These are phyloP conservation scores for Cirrhinus mrigala DNA, from an alignment of 2,797 vertebrate species.

Conservation along the genomic window DNA sequence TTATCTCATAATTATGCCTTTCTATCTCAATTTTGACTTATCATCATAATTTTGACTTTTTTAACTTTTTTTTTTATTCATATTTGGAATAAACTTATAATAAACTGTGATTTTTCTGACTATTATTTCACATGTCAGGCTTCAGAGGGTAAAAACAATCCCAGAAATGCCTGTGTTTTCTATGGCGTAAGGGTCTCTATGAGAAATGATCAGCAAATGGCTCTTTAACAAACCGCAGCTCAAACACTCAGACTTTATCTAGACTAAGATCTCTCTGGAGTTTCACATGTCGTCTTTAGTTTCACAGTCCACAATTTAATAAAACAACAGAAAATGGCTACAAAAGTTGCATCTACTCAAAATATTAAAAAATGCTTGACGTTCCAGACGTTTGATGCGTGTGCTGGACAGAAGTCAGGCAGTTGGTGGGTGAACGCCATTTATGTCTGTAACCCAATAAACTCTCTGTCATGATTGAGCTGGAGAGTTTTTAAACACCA, in stretches of 20 bases:
- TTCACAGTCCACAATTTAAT: not conserved
- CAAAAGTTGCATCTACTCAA: not conserved
- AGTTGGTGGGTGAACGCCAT: not conserved
- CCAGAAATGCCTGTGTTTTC: no score
- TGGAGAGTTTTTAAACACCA: constrained; percentile 68
- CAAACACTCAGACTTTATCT: not conserved
- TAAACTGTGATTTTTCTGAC: not conserved
- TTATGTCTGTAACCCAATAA: constrained; percentile 51
- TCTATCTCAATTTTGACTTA: no score
- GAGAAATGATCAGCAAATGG: not conserved
- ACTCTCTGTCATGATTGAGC: constrained; percentile 64
- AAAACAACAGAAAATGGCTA: not conserved
- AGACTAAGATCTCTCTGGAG: not conserved
- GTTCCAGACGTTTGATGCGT: not conserved
- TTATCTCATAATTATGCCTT: no score
- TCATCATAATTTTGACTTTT: no score
- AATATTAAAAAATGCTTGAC: not conserved
- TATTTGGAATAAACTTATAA: no score
- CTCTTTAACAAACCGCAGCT: not conserved
- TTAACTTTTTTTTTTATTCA: no score
- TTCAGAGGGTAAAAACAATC: not conserved
- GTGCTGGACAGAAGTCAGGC: not conserved
- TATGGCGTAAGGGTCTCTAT: no score
- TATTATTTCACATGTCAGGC: not conserved
- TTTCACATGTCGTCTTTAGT: not conserved